Conservation (phyloP, 1,140 invertebrate species). For the Atopsyche davidsoni region DNA sequence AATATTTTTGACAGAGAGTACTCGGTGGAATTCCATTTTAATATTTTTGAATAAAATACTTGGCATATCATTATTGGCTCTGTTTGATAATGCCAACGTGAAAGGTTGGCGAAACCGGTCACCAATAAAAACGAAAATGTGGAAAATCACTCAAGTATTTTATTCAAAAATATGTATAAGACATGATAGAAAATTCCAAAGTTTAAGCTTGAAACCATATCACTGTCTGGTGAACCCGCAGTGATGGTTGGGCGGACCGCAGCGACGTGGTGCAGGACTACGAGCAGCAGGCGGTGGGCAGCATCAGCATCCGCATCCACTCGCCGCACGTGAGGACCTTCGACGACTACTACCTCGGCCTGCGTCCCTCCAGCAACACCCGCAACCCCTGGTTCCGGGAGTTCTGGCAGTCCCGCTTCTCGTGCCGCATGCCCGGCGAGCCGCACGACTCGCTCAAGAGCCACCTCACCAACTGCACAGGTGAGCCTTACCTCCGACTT, state of each 20-base stretch:
- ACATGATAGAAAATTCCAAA: too few species aligned
- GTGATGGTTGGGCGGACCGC: conserved; percentile 71
- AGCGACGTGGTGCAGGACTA: conserved; percentile 65
- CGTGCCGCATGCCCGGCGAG: conserved; percentile 50
- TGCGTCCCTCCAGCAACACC: conserved; percentile 58
- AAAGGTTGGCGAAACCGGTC: too few species aligned
- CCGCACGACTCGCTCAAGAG: neutral
- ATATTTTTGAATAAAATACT: too few species aligned
- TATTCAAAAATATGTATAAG: too few species aligned
- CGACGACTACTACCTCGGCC: conserved; percentile 61
- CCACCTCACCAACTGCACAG: conserved; percentile 17
- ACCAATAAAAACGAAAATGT: too few species aligned
- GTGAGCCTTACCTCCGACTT: conserved; percentile 5
- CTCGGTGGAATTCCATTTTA: too few species aligned
- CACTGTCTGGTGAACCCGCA: too few species aligned
- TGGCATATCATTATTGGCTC: too few species aligned
- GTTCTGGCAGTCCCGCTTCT: conserved; percentile 68
- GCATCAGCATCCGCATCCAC: conserved; percentile 68
- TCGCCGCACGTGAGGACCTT: conserved; percentile 63
- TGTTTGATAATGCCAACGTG: too few species aligned
- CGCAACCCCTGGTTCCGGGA: conserved; percentile 74
- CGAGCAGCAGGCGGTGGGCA: conserved; percentile 65
- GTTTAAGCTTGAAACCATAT: too few species aligned
- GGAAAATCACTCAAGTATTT: too few species aligned
- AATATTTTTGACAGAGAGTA: too few species aligned